These are phyloP conservation scores for Upupa epops DNA, from an alignment of 2,113 vertebrate species.

Conservation along the genomic window DNA sequence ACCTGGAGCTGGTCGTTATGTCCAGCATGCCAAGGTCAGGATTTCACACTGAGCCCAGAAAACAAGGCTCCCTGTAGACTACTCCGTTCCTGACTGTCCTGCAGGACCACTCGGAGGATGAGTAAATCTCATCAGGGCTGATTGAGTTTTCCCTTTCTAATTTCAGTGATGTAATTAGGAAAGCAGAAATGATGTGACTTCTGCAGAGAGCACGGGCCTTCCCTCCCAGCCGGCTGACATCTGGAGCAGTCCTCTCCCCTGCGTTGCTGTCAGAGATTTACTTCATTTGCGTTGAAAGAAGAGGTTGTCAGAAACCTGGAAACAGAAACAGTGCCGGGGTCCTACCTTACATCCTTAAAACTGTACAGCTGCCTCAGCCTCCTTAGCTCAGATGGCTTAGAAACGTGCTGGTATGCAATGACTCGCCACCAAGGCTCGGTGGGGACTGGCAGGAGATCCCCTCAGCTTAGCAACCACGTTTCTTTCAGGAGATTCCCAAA, in stretches of 20 bases:
- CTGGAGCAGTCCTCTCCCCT: not conserved
- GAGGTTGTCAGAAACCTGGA: constrained; percentile 37
- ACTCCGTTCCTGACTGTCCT: not conserved
- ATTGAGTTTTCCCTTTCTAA: constrained; percentile 14
- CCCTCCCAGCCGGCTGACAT: constrained; percentile 9
- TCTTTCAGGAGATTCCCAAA: not conserved
- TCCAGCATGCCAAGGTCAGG: not conserved
- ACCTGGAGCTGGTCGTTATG: not conserved
- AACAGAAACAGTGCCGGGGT: constrained; percentile 4
- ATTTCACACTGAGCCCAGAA: not conserved
- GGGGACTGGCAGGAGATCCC: not conserved
- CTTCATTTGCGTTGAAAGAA: constrained; percentile 61
- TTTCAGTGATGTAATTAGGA: constrained; percentile 11
- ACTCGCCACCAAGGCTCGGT: not conserved
- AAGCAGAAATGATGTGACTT: not conserved
- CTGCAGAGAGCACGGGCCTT: not conserved
- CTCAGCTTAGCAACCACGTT: not conserved
- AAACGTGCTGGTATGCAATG: not conserved
- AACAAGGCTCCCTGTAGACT: not conserved
- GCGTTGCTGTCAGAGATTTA: constrained; percentile 15
- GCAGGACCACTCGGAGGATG: not conserved
- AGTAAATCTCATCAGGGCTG: not conserved
- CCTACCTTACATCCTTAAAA: constrained; percentile 59
- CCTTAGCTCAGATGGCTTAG: not conserved
- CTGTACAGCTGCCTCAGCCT: constrained; percentile 31